phyloP scores from a whole-genome alignment of 1,140 invertebrate genomes.

The Panagrolaimus sp. region DNA sequence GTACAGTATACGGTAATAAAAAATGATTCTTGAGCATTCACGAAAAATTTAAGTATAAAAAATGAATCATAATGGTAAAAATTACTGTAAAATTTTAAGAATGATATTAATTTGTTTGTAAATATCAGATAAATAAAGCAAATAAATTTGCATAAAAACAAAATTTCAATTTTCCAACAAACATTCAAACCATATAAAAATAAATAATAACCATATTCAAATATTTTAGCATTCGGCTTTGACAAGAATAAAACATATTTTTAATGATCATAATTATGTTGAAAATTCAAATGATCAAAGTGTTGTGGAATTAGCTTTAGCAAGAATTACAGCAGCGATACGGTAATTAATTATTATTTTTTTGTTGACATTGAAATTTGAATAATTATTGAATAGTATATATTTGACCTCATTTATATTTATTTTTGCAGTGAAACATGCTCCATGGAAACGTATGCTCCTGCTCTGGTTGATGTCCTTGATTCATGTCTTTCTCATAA shows the following conservation, averaged over 20 bases:
- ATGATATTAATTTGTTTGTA: too few species aligned
- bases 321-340: slow-evolving; percentile 44
- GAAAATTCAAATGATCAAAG: slow-evolving; percentile 41
- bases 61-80: too few species aligned
- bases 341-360: slow-evolving; percentile 25
- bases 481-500: slow-evolving; percentile 82
- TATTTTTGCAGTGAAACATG: slow-evolving; percentile 71
- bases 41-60: too few species aligned
- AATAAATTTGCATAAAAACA: too few species aligned
- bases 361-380: neutral
- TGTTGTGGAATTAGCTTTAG: slow-evolving; percentile 49
- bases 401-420: neutral
- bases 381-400: too few species aligned
- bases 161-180: too few species aligned
- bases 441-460: slow-evolving; percentile 77
- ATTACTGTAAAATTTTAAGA: too few species aligned
- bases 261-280: slow-evolving; percentile 35
- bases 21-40: too few species aligned
- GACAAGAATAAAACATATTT: slow-evolving; percentile 41
- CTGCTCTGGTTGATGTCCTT: slow-evolving; percentile 73
- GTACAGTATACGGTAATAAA: too few species aligned
- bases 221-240: slow-evolving; percentile 45
- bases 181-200: neutral
- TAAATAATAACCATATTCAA: slow-evolving; percentile 8
- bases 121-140: too few species aligned